Evolutionary conservation across 2,113 vertebrate genomes (phyloP).

Genomic region (Rostratula benghalensis): DNA sequence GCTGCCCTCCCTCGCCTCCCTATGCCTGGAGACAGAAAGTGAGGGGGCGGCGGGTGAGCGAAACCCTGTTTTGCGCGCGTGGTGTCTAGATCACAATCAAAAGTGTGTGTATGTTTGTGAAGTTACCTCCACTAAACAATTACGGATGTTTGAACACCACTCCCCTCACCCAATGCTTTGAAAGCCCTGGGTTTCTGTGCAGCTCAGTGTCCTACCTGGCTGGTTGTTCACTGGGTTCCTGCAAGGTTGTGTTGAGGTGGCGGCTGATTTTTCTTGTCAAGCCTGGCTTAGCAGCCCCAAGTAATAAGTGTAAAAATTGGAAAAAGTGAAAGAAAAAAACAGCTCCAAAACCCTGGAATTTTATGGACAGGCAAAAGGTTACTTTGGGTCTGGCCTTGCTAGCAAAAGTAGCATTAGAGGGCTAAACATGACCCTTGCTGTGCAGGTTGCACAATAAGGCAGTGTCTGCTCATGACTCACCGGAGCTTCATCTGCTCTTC

Average conservation of each 20-base stretch:
- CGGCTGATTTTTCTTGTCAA: not conserved
- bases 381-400: not conserved
- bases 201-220: fast-evolving
- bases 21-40: slow-evolving; percentile 30
- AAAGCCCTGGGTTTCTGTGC: not conserved
- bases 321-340: not conserved
- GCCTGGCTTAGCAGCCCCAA: not conserved
- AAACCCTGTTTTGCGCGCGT: not conserved
- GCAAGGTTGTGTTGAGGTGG: not conserved
- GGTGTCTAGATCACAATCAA: not conserved
- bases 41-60: not conserved
- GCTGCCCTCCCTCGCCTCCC: not conserved
- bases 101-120: not conserved
- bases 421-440: not conserved
- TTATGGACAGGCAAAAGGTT: not conserved
- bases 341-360: not conserved
- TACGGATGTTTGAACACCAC: not conserved
- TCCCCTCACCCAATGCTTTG: not conserved
- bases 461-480: slow-evolving; percentile 19
- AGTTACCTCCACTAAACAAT: not conserved
- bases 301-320: not conserved
- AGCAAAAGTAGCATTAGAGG: not conserved
- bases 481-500: slow-evolving; percentile 29
- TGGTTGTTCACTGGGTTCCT: not conserved
- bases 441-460: slow-evolving; percentile 15